A percentile compares a stretch with the other conserved stretches of the same genome.
phyloP scores from a whole-genome alignment of 2,888 invertebrate genomes.

The Mesorhabditis sp. region DNA sequence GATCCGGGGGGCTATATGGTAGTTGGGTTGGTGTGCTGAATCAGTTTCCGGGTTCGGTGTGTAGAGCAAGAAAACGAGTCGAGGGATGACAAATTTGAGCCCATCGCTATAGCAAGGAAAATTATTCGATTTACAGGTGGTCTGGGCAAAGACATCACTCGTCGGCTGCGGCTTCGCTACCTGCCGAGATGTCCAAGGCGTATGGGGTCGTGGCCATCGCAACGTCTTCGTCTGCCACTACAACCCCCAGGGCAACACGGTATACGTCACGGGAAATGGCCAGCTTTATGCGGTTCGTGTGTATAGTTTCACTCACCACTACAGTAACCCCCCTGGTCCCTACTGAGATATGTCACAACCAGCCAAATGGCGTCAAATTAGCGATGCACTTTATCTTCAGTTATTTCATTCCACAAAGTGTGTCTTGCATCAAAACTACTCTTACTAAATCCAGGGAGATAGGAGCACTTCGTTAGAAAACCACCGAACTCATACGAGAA shows the following conservation, averaged over 20 bases:
- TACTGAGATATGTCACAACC: neutral
- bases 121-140: slow-evolving; percentile 66
- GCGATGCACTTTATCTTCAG: slow-evolving; percentile 1
- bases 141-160: slow-evolving; percentile 80
- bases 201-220: slow-evolving; percentile 58
- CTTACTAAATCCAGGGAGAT: too few species aligned
- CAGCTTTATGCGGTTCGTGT: slow-evolving; percentile 53
- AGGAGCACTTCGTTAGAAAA: too few species aligned
- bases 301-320: slow-evolving; percentile 8
- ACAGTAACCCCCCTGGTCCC: neutral
- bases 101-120: neutral
- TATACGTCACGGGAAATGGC: slow-evolving; percentile 51
- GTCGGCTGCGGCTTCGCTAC: slow-evolving; percentile 83
- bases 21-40: too few species aligned
- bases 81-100: too few species aligned
- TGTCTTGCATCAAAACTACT: neutral
- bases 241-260: slow-evolving; percentile 58
- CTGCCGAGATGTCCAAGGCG: slow-evolving; percentile 71
- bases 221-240: slow-evolving; percentile 58
- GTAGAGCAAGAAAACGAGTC: too few species aligned
- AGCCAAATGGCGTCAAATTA: slow-evolving; percentile 6
- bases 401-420: neutral
- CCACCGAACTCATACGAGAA: too few species aligned
- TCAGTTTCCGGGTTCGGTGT: too few species aligned
- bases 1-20: too few species aligned